A percentile compares a stretch with the other conserved stretches of the same genome.
phyloP scores from a whole-genome alignment of 1,140 invertebrate genomes.

The Colletes gigas region DNA sequence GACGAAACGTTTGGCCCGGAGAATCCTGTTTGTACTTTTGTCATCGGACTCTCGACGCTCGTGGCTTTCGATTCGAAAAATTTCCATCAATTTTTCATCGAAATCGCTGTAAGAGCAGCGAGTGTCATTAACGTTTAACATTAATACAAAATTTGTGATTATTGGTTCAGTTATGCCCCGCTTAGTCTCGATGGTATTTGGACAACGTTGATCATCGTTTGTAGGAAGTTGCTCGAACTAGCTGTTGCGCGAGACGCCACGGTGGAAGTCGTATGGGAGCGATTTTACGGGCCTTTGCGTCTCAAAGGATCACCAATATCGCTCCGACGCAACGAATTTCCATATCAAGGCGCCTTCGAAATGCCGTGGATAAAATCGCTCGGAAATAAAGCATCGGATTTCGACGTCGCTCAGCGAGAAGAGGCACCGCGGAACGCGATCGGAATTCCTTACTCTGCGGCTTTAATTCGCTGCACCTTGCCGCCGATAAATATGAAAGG shows the following conservation, averaged over 20 bases:
- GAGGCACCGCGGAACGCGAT: neutral
- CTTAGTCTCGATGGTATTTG: too few relatives aligned
- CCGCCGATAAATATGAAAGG: conserved; percentile 4
- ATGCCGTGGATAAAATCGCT: neutral
- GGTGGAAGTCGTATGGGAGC: neutral
- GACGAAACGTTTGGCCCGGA: conserved; percentile 1
- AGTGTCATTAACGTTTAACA: too few relatives aligned
- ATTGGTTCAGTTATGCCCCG: too few relatives aligned
- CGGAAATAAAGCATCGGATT: neutral
- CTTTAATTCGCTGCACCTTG: neutral
- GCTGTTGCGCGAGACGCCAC: too few relatives aligned
- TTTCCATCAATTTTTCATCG: too few relatives aligned
- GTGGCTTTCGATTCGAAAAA: too few relatives aligned
- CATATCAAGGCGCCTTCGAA: conserved; percentile 1
- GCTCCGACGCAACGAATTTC: neutral
- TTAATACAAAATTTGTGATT: too few relatives aligned
- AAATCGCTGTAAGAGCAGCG: too few relatives aligned
- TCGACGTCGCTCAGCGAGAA: neutral
- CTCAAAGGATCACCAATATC: conserved; percentile 8
- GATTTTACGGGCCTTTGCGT: neutral
- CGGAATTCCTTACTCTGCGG: neutral
- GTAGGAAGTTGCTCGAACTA: neutral
- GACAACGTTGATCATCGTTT: too few relatives aligned
- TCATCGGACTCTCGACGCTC: too few relatives aligned
- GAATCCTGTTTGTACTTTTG: neutral